These are phyloP conservation scores for Reticulitermes lucifugus DNA, from an alignment of 2,888 invertebrate genomes.

Conservation along the genomic window DNA sequence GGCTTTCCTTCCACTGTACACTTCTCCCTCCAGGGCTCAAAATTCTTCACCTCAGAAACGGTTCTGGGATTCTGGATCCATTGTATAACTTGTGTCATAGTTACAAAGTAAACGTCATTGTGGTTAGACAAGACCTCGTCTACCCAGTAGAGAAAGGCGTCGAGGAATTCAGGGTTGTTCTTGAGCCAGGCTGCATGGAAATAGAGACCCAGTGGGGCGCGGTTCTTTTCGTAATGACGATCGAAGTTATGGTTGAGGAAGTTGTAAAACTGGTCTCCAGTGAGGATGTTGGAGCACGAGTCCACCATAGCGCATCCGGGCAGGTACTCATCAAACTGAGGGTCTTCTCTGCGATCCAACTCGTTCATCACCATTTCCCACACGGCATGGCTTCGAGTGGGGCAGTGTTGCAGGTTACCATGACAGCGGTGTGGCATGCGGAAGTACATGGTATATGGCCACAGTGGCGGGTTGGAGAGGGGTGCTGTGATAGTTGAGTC, in stretches of 20 bases:
- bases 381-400: constrained; percentile 91
- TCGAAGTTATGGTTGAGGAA: constrained; percentile 95
- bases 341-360: constrained; percentile 91
- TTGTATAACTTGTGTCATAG: constrained; percentile 96
- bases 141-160: constrained; percentile 94
- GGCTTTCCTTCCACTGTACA: constrained; percentile 87
- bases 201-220: constrained; percentile 89
- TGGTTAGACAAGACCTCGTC: constrained; percentile 87
- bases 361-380: constrained; percentile 98
- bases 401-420: constrained; percentile 91
- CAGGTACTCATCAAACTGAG: constrained; percentile 87
- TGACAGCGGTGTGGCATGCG: constrained; percentile 95
- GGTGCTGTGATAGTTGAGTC: constrained; percentile 96
- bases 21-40: constrained; percentile 95
- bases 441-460: constrained; percentile 99
- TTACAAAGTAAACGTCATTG: constrained; percentile 93
- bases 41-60: constrained; percentile 86
- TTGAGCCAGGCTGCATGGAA: constrained; percentile 95
- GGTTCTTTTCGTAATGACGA: constrained; percentile 90
- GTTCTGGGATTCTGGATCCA: constrained; percentile 95
- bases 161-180: constrained; percentile 92
- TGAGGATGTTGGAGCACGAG: constrained; percentile 92
- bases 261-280: constrained; percentile 93
- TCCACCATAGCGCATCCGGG: constrained; percentile 96
- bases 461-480: constrained; percentile 89